phyloP scores from a whole-genome alignment of 2,797 vertebrate species.

The Chloroceryle inda region DNA sequence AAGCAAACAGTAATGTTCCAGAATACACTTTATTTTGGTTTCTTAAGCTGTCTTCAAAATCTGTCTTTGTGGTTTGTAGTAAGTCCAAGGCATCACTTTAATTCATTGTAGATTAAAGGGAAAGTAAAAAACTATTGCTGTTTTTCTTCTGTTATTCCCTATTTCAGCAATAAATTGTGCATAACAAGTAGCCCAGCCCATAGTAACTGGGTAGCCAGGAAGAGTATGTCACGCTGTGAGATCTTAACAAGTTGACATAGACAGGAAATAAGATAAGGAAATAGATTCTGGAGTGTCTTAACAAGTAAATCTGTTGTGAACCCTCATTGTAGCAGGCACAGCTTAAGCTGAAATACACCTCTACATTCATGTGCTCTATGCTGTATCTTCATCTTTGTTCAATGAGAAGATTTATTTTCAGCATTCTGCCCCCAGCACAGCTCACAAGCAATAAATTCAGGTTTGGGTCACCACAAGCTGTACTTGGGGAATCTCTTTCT shows the following conservation, averaged over 20 bases:
- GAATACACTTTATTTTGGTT: background rate
- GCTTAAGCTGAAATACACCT: background rate
- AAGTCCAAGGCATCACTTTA: background rate
- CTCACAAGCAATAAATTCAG: background rate
- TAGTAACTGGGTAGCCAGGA: background rate
- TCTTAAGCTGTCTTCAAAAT: background rate
- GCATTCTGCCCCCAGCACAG: accelerated
- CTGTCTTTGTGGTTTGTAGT: background rate
- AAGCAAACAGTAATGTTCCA: background rate
- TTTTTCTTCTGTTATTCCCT: background rate
- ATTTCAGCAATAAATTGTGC: background rate
- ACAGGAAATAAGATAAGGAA: background rate
- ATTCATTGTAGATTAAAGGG: background rate
- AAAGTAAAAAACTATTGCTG: background rate
- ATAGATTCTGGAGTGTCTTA: background rate
- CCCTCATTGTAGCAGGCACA: background rate
- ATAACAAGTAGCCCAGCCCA: background rate
- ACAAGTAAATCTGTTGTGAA: background rate
- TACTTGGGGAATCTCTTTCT: background rate
- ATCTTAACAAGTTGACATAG: background rate
- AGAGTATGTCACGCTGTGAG: background rate
- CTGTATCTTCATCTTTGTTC: background rate
- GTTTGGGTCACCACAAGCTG: background rate
- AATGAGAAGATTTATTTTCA: background rate
- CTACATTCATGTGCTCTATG: accelerated